Conservation (phyloP, 2,888 invertebrate genomes). For the Bhutanitis thaidina region DNA sequence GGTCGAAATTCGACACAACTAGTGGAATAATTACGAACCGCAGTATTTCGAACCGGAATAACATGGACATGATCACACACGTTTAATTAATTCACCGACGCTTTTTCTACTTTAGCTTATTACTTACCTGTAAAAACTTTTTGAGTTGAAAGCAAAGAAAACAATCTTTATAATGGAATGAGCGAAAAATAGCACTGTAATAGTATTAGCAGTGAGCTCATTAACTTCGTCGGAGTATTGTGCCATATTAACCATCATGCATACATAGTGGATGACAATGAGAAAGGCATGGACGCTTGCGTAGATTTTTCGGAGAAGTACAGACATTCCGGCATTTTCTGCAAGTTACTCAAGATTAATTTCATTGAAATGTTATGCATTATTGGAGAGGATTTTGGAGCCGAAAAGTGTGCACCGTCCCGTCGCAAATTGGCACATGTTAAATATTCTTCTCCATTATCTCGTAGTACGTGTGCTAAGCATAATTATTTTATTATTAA, state of each 20-base stretch:
- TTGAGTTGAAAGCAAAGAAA: slow-evolving; percentile 86
- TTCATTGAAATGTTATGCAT: background rate
- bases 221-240: slow-evolving; percentile 87
- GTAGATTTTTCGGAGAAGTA: slow-evolving; percentile 81
- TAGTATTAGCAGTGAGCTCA: slow-evolving; percentile 87
- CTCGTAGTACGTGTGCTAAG: too few relatives aligned
- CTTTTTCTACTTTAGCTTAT: too few relatives aligned
- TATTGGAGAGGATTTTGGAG: too few relatives aligned
- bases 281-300: slow-evolving; percentile 81
- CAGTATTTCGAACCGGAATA: too few relatives aligned
- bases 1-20: too few relatives aligned
- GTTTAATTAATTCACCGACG: too few relatives aligned
- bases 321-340: slow-evolving; percentile 69
- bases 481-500: too few relatives aligned
- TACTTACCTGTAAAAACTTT: slow-evolving; percentile 85
- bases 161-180: slow-evolving; percentile 87
- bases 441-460: too few relatives aligned
- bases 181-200: slow-evolving; percentile 89
- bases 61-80: too few relatives aligned
- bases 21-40: too few relatives aligned
- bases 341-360: slow-evolving; percentile 18
- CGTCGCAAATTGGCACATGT: too few relatives aligned
- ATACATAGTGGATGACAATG: slow-evolving; percentile 80
- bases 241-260: slow-evolving; percentile 84
- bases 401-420: too few relatives aligned